Base-by-base conservation (phyloP, 2,888 invertebrate genomes). In the Ornithoptera priamus region DNA sequence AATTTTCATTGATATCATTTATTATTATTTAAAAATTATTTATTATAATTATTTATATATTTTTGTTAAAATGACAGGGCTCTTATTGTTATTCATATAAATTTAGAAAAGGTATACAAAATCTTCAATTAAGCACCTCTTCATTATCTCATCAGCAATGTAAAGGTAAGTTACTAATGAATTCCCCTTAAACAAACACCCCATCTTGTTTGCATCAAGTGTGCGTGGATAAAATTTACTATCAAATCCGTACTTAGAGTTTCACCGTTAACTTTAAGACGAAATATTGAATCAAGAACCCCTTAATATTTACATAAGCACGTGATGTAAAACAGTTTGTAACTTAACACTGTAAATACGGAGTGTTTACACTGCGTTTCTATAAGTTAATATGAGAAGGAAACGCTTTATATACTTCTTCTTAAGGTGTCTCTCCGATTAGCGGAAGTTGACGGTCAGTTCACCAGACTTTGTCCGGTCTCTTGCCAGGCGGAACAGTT, bases 201-300 rank as follows among this genome's bases (percentile, higher is more conserved):
- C 58, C 17, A 59, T 58, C 39, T 20, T 58, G 20, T 68, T 62
- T 68, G 46, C 50, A 50, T 50, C 62, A 50, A 63, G 36, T 17
- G 30, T 46, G 62, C 62, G 62, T 62, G 59, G n/a, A 22, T 62
- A n/a, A 24, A n/a, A 36, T 63, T 68, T 63, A 68, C 63, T 59
- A 63, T 68, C 63, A 68, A 68, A 68, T 68, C 58, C 30, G 58
- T 50, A 36, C 36, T 30, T 58, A 62, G 42, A 58, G 24, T 62
- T 68, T 50, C 15, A 50, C 15, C 15, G 46, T 46, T 58, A 68
- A 68, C 57, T 68, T 68, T 63, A 36, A 18, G 57, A 39, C 36
- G 20, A 62, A 63, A 63, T 50, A 63, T 59, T 62, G n/a, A 68
- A 63, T 58, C 58, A 50, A 15, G 18, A 17, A 58, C 42, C 17